Evolutionary conservation across 2,888 invertebrate genomes (phyloP).

Genomic region (Antheraea yamamai): DNA sequence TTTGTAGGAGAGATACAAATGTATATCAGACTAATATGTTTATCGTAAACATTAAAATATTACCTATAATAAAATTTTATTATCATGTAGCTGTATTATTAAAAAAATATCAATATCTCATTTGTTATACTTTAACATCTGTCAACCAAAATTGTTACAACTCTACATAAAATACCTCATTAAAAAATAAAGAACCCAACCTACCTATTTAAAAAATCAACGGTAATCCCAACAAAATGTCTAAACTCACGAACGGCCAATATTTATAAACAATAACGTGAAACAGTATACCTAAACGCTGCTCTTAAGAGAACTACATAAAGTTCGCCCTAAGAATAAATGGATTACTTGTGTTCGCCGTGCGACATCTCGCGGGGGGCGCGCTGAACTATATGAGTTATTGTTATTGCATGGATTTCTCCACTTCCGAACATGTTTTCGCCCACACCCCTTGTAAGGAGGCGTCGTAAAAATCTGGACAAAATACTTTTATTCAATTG

Average conservation of each 20-base stretch:
- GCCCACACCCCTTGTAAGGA: constrained; percentile 75
- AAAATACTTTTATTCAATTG: constrained; percentile 71
- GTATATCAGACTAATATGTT: no score
- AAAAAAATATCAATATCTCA: no score
- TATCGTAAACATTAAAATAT: no score
- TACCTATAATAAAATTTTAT: no score
- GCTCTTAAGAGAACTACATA: constrained; percentile 78
- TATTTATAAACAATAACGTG: constrained; percentile 78
- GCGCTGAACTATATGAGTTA: constrained; percentile 72
- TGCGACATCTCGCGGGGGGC: constrained; percentile 79
- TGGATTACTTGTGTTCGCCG: constrained; percentile 80
- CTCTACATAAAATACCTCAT: no score
- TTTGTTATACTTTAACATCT: background rate
- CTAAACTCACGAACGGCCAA: constrained; percentile 55
- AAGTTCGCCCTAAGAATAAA: constrained; percentile 80
- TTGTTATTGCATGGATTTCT: constrained; percentile 79
- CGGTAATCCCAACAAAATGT: constrained; percentile 52
- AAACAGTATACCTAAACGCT: constrained; percentile 67
- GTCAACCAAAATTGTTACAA: background rate
- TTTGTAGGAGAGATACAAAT: no score
- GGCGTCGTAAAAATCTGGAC: constrained; percentile 73
- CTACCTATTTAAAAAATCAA: background rate
- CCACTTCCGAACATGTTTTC: constrained; percentile 76
- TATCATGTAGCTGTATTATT: no score
- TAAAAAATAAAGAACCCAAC: no score